Base-by-base conservation (phyloP, 1,140 invertebrate genomes). In the Dolichoris vasculosae region DNA sequence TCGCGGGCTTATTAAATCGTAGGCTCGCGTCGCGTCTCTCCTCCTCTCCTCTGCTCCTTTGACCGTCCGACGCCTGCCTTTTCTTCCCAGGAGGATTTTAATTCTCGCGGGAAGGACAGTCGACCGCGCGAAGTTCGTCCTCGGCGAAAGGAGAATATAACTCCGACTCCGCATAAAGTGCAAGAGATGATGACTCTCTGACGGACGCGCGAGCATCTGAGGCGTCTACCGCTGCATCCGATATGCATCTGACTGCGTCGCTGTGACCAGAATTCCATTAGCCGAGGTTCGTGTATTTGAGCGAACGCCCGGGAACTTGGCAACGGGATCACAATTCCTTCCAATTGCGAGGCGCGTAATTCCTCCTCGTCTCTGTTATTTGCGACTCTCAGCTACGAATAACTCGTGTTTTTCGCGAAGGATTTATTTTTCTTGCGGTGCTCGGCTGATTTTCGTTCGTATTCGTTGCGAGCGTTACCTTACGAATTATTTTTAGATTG, bases 201-300 rank as follows among this genome's bases (percentile, higher is more conserved):
- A 89, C 87, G 84, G 4, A 26, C 55, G 23, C 23, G 23, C 9
- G 23, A 59, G 23, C 55, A 3, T 51, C 48, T 17, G 7, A 51
- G 48, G 48, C 48, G 48, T 51, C 48, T 51, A 51, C 55, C 83
- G 88, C 81, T 80, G 86, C 86, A 3, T 7, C 23, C 13, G 69
- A 76, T 30, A 30, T 15, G 43, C 43, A 77, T 55, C 46, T 77
- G 46, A 1, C 46, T 51, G 46, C n/a, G 11, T 26, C 9, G 73
- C n/a, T 71, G 84, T 92, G 91, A 92, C 90, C 90, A 88, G 91
- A 92, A 92, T 92, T 90, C 88, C 89, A 92, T 92, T 91, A 91
- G 86, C 55, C 3, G 23, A 1, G 55, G 55, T 26, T 26, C 9
- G 30, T 32, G 64, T 13, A 8, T 38, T 1, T 20, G 17, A 2